phyloP scores from a whole-genome alignment of 2,888 invertebrate species.

The Apamea anceps region DNA sequence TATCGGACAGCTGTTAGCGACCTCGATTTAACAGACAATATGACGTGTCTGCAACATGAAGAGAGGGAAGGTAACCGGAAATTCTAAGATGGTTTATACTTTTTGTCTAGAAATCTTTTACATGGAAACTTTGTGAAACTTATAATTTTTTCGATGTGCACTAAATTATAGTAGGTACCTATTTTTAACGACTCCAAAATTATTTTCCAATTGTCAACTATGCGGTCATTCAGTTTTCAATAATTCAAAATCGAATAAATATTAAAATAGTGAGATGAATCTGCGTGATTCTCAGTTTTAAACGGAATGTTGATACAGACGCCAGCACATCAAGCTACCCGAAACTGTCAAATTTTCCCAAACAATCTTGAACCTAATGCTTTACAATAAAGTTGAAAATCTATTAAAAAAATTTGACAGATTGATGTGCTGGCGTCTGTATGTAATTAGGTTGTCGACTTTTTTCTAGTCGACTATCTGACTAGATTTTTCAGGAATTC shows the following conservation, averaged over 20 bases:
- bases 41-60: neutral
- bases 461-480: neutral
- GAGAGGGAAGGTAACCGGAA: neutral
- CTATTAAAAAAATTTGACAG: too few relatives aligned
- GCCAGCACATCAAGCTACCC: too few relatives aligned
- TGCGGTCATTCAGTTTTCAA: neutral
- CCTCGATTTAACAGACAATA: constrained; percentile 10
- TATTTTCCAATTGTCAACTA: neutral
- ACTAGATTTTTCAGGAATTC: too few relatives aligned
- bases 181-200: neutral
- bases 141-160: neutral
- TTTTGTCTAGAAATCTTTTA: neutral
- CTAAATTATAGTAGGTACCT: neutral
- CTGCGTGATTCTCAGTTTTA: neutral
- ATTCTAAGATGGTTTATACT: neutral
- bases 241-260: too few relatives aligned
- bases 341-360: too few relatives aligned
- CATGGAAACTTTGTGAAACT: too few relatives aligned
- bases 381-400: too few relatives aligned
- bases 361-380: too few relatives aligned
- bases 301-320: neutral
- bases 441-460: neutral
- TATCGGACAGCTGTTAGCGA: constrained; percentile 22
- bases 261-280: neutral
- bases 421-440: too few relatives aligned